Percentiles rank a stretch among this genome's conserved stretches.
Conservation (phyloP, 1,140 invertebrate species). For the Drosophila lowei region DNA sequence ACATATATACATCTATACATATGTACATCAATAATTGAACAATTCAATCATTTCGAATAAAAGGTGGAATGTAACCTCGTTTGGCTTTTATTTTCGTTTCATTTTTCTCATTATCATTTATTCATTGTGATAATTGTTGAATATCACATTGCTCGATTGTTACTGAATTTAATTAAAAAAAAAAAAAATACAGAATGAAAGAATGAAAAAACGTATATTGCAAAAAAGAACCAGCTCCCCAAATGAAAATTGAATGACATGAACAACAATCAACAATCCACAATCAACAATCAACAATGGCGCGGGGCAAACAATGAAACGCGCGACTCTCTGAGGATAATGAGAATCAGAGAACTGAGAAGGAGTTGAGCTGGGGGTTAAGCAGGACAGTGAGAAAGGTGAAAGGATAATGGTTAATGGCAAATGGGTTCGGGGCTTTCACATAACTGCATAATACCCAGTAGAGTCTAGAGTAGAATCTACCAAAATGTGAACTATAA, state of each 20-base stretch:
- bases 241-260: conserved; percentile 75
- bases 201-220: conserved; percentile 47
- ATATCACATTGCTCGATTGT: conserved; percentile 69
- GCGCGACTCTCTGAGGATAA: conserved; percentile 46
- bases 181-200: conserved; percentile 27
- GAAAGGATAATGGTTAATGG: conserved; percentile 38
- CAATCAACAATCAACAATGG: conserved; percentile 60
- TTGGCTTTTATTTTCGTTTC: conserved; percentile 43
- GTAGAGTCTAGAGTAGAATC: no score
- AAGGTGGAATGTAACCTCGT: conserved; percentile 47
- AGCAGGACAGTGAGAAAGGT: conserved; percentile 35
- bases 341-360: conserved; percentile 15
- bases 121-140: conserved; percentile 58
- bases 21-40: conserved; percentile 52
- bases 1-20: conserved; percentile 36
- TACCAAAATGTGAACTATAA: no score
- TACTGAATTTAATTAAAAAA: conserved; percentile 73
- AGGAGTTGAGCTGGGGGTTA: conserved; percentile 34
- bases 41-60: conserved; percentile 59
- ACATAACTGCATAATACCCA: no score
- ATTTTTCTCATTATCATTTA: conserved; percentile 61
- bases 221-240: conserved; percentile 45
- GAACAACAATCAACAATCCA: conserved; percentile 24
- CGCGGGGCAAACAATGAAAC: conserved; percentile 54
- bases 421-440: no score